Percentiles rank a stretch among this genome's conserved stretches.
These are phyloP conservation scores for Channa maculata DNA, from an alignment of 2,113 vertebrate species.

Conservation along the genomic window DNA sequence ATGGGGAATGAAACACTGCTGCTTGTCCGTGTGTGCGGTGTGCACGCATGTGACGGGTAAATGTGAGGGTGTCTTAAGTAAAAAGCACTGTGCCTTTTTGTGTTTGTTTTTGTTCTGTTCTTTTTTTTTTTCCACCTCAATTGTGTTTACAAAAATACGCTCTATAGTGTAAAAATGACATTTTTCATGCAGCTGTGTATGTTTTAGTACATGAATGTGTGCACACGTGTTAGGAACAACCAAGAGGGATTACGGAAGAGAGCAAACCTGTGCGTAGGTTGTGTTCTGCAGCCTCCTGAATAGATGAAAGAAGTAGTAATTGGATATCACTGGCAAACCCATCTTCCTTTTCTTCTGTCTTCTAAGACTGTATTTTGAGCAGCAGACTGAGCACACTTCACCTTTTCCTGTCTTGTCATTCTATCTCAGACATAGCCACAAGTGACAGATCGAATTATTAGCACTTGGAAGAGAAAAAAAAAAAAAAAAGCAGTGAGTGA, in stretches of 20 bases:
- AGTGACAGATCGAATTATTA: background rate
- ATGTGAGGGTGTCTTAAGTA: background rate
- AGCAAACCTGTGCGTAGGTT: slow-evolving; percentile 29
- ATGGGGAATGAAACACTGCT: slow-evolving; percentile 49
- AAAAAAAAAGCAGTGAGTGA: too few relatives aligned
- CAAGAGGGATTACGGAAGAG: background rate
- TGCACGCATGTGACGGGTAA: background rate
- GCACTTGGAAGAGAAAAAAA: too few relatives aligned
- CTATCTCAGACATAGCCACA: background rate
- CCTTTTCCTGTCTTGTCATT: background rate
- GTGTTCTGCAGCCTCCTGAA: slow-evolving; percentile 16
- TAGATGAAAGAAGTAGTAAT: slow-evolving; percentile 45
- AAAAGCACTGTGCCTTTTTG: background rate
- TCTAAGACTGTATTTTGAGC: background rate
- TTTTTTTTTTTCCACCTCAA: background rate
- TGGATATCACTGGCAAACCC: slow-evolving; percentile 32
- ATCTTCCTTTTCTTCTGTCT: slow-evolving; percentile 15
- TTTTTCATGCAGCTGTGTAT: slow-evolving; percentile 22
- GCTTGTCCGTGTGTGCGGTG: slow-evolving; percentile 22
- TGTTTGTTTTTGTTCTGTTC: slow-evolving; percentile 20
- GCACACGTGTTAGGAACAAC: background rate
- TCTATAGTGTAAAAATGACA: slow-evolving; percentile 10
- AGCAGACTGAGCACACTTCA: background rate
- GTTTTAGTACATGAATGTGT: slow-evolving; percentile 6
- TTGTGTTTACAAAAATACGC: slow-evolving; percentile 49